These are phyloP conservation scores for Pissodes strobi DNA, from an alignment of 1,140 invertebrate genomes.

Conservation along the genomic window DNA sequence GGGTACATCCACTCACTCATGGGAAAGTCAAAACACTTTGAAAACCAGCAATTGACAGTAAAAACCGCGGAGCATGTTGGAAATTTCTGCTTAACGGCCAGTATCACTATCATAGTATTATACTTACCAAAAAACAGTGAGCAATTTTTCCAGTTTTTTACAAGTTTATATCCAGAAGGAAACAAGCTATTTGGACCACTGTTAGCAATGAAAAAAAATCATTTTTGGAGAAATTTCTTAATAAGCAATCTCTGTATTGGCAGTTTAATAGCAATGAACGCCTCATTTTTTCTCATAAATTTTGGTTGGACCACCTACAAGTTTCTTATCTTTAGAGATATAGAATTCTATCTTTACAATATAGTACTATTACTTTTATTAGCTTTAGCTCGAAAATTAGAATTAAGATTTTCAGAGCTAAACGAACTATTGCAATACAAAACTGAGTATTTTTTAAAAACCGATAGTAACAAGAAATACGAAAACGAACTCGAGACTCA, in stretches of 20 bases:
- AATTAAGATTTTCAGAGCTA: constrained; percentile 32
- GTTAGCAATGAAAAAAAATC: constrained; percentile 26
- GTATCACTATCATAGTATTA: constrained; percentile 13
- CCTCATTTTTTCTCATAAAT: constrained; percentile 23
- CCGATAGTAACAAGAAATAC: neutral
- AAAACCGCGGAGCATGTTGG: constrained; percentile 14
- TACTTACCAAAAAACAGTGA: constrained; percentile 24
- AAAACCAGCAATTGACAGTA: constrained; percentile 7
- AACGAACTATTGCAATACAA: constrained; percentile 28
- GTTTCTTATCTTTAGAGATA: constrained; percentile 26
- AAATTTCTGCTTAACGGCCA: constrained; percentile 21
- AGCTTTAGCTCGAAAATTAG: constrained; percentile 22
- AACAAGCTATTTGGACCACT: constrained; percentile 24
- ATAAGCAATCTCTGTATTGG: constrained; percentile 31
- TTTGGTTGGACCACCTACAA: constrained; percentile 25
- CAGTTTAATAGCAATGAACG: constrained; percentile 11
- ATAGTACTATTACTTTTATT: constrained; percentile 18
- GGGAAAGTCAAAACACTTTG: constrained; percentile 5
- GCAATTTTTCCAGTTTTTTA: constrained; percentile 27
- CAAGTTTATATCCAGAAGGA: constrained; percentile 28
- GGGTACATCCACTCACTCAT: constrained; percentile 14
- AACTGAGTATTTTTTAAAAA: constrained; percentile 27
- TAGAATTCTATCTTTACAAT: constrained; percentile 31
- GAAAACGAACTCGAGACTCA: neutral
- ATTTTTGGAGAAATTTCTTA: constrained; percentile 31